A percentile compares a stretch with the other conserved stretches of the same genome.
Evolutionary conservation across 2,888 invertebrate genomes (phyloP).

Genomic region (Pelosia muscerda): DNA sequence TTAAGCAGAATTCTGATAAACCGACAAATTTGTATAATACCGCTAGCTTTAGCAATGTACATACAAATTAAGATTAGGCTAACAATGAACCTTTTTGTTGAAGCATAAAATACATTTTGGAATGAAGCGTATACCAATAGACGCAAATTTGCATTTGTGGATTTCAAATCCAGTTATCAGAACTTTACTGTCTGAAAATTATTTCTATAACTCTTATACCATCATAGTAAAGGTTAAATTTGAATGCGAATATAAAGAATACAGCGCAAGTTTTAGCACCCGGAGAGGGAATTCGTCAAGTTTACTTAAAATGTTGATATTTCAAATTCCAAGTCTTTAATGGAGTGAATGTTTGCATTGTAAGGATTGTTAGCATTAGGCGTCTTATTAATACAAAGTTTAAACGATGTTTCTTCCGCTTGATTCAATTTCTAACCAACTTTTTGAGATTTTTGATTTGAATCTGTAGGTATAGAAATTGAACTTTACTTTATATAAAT

Average conservation of each 20-base stretch:
- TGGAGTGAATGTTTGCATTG: slow-evolving; percentile 59
- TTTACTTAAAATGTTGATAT: slow-evolving; percentile 67
- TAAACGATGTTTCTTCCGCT: slow-evolving; percentile 44
- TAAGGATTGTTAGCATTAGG: slow-evolving; percentile 50
- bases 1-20: slow-evolving; percentile 65
- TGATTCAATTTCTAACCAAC: slow-evolving; percentile 42
- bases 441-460: slow-evolving; percentile 29
- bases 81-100: slow-evolving; percentile 22
- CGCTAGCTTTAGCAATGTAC: slow-evolving; percentile 24
- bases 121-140: background rate
- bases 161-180: slow-evolving; percentile 36
- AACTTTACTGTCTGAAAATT: slow-evolving; percentile 32
- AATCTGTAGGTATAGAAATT: slow-evolving; percentile 3
- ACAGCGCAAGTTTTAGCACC: slow-evolving; percentile 18
- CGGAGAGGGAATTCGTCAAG: slow-evolving; percentile 55
- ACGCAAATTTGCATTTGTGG: slow-evolving; percentile 28
- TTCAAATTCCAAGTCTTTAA: slow-evolving; percentile 64
- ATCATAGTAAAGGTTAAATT: slow-evolving; percentile 36
- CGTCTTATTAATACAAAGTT: slow-evolving; percentile 51
- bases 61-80: background rate
- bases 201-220: slow-evolving; percentile 28
- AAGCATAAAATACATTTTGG: slow-evolving; percentile 19
- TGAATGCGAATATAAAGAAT: slow-evolving; percentile 12
- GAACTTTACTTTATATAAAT: background rate
- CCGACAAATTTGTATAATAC: slow-evolving; percentile 56